phyloP scores from a whole-genome alignment of 2,888 invertebrate species.

The Lymantria dispar region DNA sequence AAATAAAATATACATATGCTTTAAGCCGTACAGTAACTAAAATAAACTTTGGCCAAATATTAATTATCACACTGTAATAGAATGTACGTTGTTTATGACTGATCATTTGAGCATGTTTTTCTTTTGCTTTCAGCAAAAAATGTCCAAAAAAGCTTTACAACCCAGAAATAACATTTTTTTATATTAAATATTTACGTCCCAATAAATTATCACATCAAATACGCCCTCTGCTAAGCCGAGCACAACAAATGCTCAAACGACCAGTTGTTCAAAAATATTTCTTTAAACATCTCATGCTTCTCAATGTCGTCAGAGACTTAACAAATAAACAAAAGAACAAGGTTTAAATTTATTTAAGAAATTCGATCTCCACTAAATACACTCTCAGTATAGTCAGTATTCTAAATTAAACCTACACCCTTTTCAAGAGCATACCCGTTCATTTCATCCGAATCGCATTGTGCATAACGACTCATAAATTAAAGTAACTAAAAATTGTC shows the following conservation, averaged over 20 bases:
- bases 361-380: constrained; percentile 37
- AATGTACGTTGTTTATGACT: constrained; percentile 29
- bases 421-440: constrained; percentile 59
- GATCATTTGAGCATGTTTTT: constrained; percentile 12
- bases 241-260: constrained; percentile 19
- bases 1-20: constrained; percentile 41
- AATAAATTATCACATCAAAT: constrained; percentile 12
- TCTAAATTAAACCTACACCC: constrained; percentile 47
- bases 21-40: constrained; percentile 49
- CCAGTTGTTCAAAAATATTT: constrained; percentile 16
- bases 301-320: constrained; percentile 19
- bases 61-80: constrained; percentile 55
- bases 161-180: not conserved
- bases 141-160: constrained; percentile 4
- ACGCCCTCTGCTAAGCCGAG: constrained; percentile 2
- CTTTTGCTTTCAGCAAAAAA: constrained; percentile 24
- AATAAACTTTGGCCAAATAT: constrained; percentile 70
- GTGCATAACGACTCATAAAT: constrained; percentile 29
- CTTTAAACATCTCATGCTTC: constrained; percentile 19
- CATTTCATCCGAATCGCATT: constrained; percentile 55
- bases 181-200: constrained; percentile 8
- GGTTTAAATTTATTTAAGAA: constrained; percentile 22
- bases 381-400: constrained; percentile 28
- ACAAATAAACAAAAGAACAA: constrained; percentile 17
- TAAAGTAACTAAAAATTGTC: constrained; percentile 10